Base-by-base conservation (phyloP, 2,797 vertebrate species). In the Okamejei kenojei region DNA sequence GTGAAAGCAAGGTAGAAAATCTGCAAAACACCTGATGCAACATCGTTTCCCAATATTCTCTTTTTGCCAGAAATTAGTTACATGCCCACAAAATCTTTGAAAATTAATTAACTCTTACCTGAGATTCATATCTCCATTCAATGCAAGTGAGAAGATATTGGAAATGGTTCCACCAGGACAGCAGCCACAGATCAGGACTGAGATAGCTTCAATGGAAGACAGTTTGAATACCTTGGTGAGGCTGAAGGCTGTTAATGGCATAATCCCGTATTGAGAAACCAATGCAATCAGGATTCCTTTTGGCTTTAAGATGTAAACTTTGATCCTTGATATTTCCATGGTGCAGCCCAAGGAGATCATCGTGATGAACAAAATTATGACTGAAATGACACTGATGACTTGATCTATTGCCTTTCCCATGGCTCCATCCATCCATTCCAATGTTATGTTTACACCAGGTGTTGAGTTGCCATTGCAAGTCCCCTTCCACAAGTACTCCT, bases 101-200 rank as follows among this genome's bases (percentile, higher is more conserved):
- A 61, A 84, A 17, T 13, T 15, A 19, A 68, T 15, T 19, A 71
- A 29, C 82, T n/a, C 93, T 95, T 96, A 98, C 97, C 97, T 98
- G 94, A 98, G 97, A 93, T 98, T 98, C 97, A 97, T 97, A 95
- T 98, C 97, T 5, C 97, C 97, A 80, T 97, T 96, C 4, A 97
- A 29, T 29, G 96, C 96, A 94, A 98, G 94, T 32, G 96, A 95
- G 90, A 98, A 98, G 93, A 98, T 63, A 94, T 97, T 98, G 78
- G 97, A 98, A 78, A 98, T 94, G 93, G 93, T 97, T 74, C 97
- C 97, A 0, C 97, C 97, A 0, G 98, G 97, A 84, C 97, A 98
- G 94, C 97, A 98, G 94, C 97, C 96, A 0, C 97, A 98, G 95
- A 97, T 96, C 93, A 99, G 96, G 93, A 98, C 95, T 2, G 96